Conservation (phyloP, 2,797 vertebrate genomes). For the Acrossocheilus fasciatus region DNA sequence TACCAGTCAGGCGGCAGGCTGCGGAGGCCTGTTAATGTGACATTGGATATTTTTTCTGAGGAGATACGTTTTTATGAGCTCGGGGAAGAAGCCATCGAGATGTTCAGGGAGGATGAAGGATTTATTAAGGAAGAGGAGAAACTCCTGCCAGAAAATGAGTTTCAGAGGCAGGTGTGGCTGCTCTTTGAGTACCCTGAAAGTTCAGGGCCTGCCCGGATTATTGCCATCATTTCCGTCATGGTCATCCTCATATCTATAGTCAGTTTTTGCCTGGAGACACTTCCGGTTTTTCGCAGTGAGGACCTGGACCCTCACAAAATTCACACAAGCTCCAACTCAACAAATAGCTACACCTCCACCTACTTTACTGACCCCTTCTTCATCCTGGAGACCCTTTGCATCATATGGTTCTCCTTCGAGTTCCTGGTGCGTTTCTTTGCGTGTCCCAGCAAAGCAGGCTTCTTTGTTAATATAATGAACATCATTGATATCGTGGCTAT, state of each 20-base stretch:
- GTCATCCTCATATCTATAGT: slow-evolving; percentile 91
- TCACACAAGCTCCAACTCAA: slow-evolving; percentile 77
- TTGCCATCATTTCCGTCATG: slow-evolving; percentile 91
- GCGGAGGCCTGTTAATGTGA: slow-evolving; percentile 86
- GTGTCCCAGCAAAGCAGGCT: slow-evolving; percentile 97
- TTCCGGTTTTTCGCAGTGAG: slow-evolving; percentile 88
- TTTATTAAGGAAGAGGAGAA: slow-evolving; percentile 91
- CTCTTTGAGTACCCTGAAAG: slow-evolving; percentile 91
- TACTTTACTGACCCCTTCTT: slow-evolving; percentile 99
- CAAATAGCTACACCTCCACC: slow-evolving; percentile 77
- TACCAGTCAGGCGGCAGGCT: slow-evolving; percentile 89
- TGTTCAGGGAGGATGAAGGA: slow-evolving; percentile 90
- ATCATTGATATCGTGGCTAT: slow-evolving; percentile 99
- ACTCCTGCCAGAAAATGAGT: slow-evolving; percentile 87
- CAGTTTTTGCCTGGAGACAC: slow-evolving; percentile 89
- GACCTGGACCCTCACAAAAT: slow-evolving; percentile 39
- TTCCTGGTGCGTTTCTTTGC: slow-evolving; percentile 97
- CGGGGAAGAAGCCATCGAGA: slow-evolving; percentile 90
- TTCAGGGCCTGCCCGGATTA: slow-evolving; percentile 88
- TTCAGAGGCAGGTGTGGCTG: slow-evolving; percentile 90
- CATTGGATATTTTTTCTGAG: slow-evolving; percentile 89
- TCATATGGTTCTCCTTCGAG: slow-evolving; percentile 99
- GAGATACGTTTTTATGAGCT: slow-evolving; percentile 91
- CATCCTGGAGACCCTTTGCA: slow-evolving; percentile 98
- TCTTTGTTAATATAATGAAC: slow-evolving; percentile 99